Conservation (phyloP, 1,140 invertebrate species). For the Eumaeus atala region DNA sequence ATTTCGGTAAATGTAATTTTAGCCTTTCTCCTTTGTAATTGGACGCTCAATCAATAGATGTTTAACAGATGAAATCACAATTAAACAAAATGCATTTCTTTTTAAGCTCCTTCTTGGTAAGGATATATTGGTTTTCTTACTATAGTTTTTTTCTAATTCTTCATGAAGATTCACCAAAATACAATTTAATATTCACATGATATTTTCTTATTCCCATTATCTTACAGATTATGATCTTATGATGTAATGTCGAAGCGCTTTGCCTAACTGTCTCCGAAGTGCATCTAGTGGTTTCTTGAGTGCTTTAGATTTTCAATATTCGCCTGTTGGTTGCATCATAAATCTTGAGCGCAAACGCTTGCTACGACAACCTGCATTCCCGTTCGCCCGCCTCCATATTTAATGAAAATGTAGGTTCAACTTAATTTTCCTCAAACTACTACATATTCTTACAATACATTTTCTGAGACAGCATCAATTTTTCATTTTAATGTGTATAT, state of each 20-base stretch:
- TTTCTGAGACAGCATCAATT: slow-evolving; percentile 16
- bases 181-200: too few species aligned
- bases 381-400: slow-evolving; percentile 55
- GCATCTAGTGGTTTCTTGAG: slow-evolving; percentile 57
- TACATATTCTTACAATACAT: slow-evolving; percentile 22
- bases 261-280: slow-evolving; percentile 46
- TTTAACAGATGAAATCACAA: too few species aligned
- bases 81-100: too few species aligned
- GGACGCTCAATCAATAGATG: too few species aligned
- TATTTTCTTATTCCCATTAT: too few species aligned
- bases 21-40: too few species aligned
- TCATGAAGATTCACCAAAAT: too few species aligned
- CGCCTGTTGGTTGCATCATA: slow-evolving; percentile 63
- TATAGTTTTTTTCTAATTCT: too few species aligned
- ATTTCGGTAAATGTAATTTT: too few species aligned
- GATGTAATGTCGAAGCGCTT: slow-evolving; percentile 19
- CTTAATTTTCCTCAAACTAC: slow-evolving; percentile 47
- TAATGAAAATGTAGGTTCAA: slow-evolving; percentile 63
- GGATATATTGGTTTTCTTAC: too few species aligned
- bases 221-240: slow-evolving; percentile 4
- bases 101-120: too few species aligned
- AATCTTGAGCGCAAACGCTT: slow-evolving; percentile 59
- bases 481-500: slow-evolving; percentile 7
- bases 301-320: slow-evolving; percentile 67
- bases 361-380: slow-evolving; percentile 63